Evolutionary conservation across 2,797 vertebrate genomes (phyloP).

Genomic region (Tapera naevia): DNA sequence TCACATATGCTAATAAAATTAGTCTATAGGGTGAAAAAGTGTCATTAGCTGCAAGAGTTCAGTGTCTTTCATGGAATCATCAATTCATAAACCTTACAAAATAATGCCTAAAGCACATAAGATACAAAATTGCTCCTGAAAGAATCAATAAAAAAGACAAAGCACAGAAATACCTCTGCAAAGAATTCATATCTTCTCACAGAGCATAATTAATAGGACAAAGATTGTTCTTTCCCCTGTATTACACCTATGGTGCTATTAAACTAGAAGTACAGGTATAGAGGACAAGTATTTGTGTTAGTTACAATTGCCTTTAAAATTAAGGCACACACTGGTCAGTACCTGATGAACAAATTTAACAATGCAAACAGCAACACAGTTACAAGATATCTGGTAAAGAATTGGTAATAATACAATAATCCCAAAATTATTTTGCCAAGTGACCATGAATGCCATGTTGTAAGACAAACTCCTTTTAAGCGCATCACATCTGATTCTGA

Average conservation of each 20-base stretch:
- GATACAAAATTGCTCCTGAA: not conserved
- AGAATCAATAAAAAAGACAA: not conserved
- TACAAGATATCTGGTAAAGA: not conserved
- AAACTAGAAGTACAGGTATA: not conserved
- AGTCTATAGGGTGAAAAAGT: not conserved
- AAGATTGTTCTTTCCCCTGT: not conserved
- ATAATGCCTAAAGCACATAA: not conserved
- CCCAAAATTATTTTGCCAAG: not conserved
- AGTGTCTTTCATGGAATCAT: not conserved
- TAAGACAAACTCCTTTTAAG: not conserved
- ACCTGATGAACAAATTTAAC: not conserved
- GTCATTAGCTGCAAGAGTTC: not conserved
- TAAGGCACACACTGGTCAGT: not conserved
- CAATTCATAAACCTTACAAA: not conserved
- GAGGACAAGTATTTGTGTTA: not conserved
- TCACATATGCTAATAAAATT: not conserved
- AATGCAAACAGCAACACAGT: not conserved
- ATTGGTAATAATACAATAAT: not conserved
- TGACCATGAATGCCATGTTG: fast-evolving
- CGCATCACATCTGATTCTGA: not conserved
- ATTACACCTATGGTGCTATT: not conserved
- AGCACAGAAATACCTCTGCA: not conserved
- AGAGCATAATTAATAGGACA: no score
- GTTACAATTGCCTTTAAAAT: not conserved
- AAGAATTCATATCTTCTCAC: no score